Evolutionary conservation across 2,888 invertebrate genomes (phyloP).

Genomic region (Rutpela maculata): DNA sequence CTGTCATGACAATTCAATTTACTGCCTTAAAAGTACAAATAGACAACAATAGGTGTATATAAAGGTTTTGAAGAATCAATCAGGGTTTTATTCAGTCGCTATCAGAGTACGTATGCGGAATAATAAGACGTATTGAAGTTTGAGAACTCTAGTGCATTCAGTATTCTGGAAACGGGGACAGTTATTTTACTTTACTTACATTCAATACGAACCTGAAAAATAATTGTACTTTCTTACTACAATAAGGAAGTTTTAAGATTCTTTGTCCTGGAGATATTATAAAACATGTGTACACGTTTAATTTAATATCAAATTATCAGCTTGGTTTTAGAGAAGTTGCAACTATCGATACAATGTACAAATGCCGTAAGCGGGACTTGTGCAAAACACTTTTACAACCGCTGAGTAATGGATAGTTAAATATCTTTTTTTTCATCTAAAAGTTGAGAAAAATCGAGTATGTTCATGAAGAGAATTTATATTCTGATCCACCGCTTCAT

Average conservation of each 20-base stretch:
- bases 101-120: constrained; percentile 43
- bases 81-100: constrained; percentile 44
- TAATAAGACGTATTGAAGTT: constrained; percentile 35
- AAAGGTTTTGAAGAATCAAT: constrained; percentile 46
- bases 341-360: too few species aligned
- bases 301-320: too few species aligned
- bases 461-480: too few species aligned
- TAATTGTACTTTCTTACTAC: background rate
- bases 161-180: constrained; percentile 17
- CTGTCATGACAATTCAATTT: constrained; percentile 45
- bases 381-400: too few species aligned
- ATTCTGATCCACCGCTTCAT: too few species aligned
- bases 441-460: too few species aligned
- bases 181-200: background rate
- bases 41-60: constrained; percentile 37
- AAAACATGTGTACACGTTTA: too few species aligned
- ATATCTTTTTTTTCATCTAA: too few species aligned
- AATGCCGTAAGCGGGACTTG: too few species aligned
- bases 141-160: constrained; percentile 22
- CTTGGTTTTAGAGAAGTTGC: too few species aligned
- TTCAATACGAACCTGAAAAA: background rate
- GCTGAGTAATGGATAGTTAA: too few species aligned
- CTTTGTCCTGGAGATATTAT: too few species aligned
- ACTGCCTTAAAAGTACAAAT: constrained; percentile 23
- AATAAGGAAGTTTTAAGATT: background rate